phyloP scores from a whole-genome alignment of 2,797 vertebrate species.

The Psittacula echo region DNA sequence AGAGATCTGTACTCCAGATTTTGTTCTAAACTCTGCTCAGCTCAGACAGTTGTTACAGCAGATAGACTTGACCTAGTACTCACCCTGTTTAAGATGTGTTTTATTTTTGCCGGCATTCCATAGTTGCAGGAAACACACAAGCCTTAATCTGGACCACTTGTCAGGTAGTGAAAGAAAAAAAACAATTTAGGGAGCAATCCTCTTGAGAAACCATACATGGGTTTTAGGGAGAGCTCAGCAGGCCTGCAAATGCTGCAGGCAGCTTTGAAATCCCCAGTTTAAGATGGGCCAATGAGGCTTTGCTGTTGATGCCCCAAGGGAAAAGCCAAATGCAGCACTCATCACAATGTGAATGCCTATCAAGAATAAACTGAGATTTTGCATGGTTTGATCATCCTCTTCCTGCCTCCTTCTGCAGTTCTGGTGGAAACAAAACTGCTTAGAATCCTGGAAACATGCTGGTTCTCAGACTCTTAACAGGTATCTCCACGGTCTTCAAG shows the following conservation, averaged over 20 bases:
- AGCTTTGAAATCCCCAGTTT: constrained; percentile 26
- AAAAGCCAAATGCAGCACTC: neutral
- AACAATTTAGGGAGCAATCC: neutral
- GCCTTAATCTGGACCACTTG: constrained; percentile 38
- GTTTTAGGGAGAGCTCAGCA: constrained; percentile 12
- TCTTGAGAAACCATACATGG: neutral
- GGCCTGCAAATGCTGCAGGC: constrained; percentile 2
- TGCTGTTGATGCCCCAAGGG: constrained; percentile 5
- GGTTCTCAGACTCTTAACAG: neutral
- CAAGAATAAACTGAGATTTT: neutral
- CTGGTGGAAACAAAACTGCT: neutral
- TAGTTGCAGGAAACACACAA: constrained; percentile 28
- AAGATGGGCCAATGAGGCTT: neutral
- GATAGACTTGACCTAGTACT: constrained; percentile 26
- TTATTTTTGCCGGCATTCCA: constrained; percentile 39
- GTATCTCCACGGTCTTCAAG: neutral
- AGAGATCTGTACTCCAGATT: constrained; percentile 8
- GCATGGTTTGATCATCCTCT: neutral
- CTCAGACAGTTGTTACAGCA: neutral
- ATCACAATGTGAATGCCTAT: neutral
- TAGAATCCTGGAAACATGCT: neutral
- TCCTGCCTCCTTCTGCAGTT: neutral
- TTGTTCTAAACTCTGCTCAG: neutral
- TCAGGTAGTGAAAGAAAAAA: neutral
- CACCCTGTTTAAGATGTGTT: constrained; percentile 40